Evolutionary conservation across 2,113 vertebrate species (phyloP), one percentile per base, ranked within the genome.

Genomic region (Stomatorhinus ivindoensis): DNA sequence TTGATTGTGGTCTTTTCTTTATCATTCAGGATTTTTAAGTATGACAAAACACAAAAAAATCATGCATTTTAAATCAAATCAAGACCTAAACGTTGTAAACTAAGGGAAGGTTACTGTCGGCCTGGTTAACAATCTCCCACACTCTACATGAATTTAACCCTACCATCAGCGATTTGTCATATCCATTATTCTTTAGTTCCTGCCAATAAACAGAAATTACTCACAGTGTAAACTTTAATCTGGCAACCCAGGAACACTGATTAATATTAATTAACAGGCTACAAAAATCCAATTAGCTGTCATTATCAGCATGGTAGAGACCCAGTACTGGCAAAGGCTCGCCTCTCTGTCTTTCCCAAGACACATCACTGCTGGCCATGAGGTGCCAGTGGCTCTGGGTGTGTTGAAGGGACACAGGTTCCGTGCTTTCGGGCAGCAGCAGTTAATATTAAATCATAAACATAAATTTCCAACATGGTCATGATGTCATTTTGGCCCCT

Each of bases 41-140:
- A 17, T 82, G 50, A 24, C 6, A 24, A 76, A 44, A 9, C 35
- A 19, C 73, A 80, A 35, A 80, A 51, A 19, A 39, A 0, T 19
- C 1, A 19, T 80, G 35, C 35, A 42, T 39, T 42, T 42, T 42
- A 42, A 80, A 19, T 76, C 15, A 76, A 39, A 76, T 35, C 35
- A 42, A 80, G 35, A 39, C 35, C 4, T 50, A 8, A 61, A 44
- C n/a, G 15, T 46, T 87, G 86, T 53, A 90, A 82, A 82, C 7
- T 84, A 65, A 90, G 51, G 51, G 51, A 76, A 24, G 51, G 27
- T 58, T 90, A 83, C 42, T 48, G 51, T 47, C 7, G 24, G 51
- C 46, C 89, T 90, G 58, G 47, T 48, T 90, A 55, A 42, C 86
- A 76, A 87, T 90, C 87, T 83, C 76, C 46, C 69, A 61, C 48